These are phyloP conservation scores for Syngnathoides biaculeatus DNA, from an alignment of 2,113 vertebrate genomes.

Conservation along the genomic window DNA sequence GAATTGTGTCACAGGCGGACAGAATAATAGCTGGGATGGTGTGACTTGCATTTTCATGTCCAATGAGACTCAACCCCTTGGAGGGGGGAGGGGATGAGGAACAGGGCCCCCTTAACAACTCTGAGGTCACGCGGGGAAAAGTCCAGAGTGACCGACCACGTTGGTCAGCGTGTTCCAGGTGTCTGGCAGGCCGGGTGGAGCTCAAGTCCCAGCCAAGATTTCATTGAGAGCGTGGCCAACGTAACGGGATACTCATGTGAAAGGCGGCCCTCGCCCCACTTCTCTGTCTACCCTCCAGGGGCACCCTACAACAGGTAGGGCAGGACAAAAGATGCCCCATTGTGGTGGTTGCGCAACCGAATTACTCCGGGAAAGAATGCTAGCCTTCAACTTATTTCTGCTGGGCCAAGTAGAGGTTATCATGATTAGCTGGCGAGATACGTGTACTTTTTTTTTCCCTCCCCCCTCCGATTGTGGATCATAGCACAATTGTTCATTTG, in stretches of 20 bases:
- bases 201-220: constrained; percentile 60
- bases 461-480: too few species aligned
- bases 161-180: constrained; percentile 35
- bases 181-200: constrained; percentile 54
- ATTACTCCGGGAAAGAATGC: too few species aligned
- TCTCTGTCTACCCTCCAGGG: neutral
- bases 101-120: neutral
- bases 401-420: constrained; percentile 22
- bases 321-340: constrained; percentile 54
- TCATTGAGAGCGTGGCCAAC: constrained; percentile 62
- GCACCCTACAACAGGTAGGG: constrained; percentile 15
- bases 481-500: too few species aligned
- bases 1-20: constrained; percentile 62
- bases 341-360: constrained; percentile 28
- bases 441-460: too few species aligned
- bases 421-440: too few species aligned
- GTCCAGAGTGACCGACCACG: neutral
- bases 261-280: constrained; percentile 40
- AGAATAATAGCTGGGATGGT: constrained; percentile 59
- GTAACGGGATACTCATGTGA: constrained; percentile 74
- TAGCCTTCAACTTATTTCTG: constrained; percentile 26
- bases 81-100: neutral
- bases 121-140: constrained; percentile 24
- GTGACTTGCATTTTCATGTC: constrained; percentile 72
- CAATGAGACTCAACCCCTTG: constrained; percentile 20